Evolutionary conservation across 2,888 invertebrate genomes (phyloP).

Genomic region (Drosophila nigricruria): DNA sequence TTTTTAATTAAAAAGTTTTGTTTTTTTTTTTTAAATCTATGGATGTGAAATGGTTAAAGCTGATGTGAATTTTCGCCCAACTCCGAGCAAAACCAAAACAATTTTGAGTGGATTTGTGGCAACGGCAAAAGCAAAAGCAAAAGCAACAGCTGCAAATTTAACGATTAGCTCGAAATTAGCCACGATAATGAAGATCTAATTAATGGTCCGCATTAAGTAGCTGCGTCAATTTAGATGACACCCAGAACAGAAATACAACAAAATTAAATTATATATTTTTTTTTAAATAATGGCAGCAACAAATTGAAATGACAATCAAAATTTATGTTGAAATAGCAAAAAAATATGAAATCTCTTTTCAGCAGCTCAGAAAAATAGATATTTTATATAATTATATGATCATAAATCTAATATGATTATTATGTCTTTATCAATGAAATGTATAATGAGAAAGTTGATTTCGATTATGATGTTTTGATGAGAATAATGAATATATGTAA

Average conservation of each 20-base stretch:
- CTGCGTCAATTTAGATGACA: not conserved
- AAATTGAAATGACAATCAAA: conserved; percentile 6
- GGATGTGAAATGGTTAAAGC: conserved; percentile 44
- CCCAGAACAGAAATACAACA: not conserved
- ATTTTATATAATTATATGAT: not conserved
- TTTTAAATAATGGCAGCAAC: not conserved
- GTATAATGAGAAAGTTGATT: no score
- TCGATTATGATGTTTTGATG: no score
- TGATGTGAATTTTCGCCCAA: conserved; percentile 21
- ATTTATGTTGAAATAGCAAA: not conserved
- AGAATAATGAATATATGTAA: no score
- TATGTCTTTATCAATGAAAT: not conserved
- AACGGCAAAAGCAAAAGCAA: no score
- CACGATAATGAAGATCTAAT: conserved; percentile 26
- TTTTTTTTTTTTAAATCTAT: conserved; percentile 69
- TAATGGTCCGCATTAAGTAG: not conserved
- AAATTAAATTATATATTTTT: not conserved
- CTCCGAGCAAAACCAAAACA: not conserved
- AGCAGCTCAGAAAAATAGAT: not conserved
- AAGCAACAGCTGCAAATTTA: conserved; percentile 46
- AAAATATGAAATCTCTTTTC: not conserved
- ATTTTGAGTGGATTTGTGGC: conserved; percentile 34
- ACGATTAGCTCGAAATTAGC: conserved; percentile 41
- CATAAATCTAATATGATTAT: not conserved
- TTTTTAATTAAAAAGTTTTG: conserved; percentile 77